Conservation (phyloP, 2,113 vertebrate species). For the Gorsachius goisagi region DNA sequence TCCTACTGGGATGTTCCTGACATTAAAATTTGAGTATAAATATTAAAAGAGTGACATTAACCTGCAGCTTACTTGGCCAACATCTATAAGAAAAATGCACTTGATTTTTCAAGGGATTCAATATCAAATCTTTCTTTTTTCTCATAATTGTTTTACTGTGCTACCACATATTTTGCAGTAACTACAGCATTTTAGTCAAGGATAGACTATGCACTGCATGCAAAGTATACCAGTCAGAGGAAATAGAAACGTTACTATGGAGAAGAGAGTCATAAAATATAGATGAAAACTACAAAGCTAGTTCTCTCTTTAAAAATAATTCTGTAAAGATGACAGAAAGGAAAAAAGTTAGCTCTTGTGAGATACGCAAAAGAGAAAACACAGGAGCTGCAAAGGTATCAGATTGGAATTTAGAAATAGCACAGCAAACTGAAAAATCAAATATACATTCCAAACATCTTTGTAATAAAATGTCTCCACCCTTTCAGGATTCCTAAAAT, state of each 20-base stretch:
- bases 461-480: background rate
- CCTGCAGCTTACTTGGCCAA: background rate
- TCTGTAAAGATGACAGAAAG: background rate
- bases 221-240: background rate
- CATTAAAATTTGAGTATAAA: background rate
- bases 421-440: background rate
- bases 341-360: background rate
- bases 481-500: background rate
- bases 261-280: background rate
- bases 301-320: background rate
- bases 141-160: background rate
- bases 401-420: background rate
- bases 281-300: background rate
- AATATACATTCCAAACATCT: background rate
- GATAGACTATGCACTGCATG: background rate
- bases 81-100: background rate
- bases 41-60: background rate
- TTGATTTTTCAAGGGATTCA: background rate
- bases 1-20: background rate
- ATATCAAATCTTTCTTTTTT: background rate
- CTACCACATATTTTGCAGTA: background rate
- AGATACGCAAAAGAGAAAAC: background rate
- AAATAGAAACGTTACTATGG: slow-evolving; percentile 13
- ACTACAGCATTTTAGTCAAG: background rate
- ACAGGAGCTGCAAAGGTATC: background rate